Evolutionary conservation across 1,140 invertebrate species (phyloP).

Genomic region (Lepidurus arcticus): DNA sequence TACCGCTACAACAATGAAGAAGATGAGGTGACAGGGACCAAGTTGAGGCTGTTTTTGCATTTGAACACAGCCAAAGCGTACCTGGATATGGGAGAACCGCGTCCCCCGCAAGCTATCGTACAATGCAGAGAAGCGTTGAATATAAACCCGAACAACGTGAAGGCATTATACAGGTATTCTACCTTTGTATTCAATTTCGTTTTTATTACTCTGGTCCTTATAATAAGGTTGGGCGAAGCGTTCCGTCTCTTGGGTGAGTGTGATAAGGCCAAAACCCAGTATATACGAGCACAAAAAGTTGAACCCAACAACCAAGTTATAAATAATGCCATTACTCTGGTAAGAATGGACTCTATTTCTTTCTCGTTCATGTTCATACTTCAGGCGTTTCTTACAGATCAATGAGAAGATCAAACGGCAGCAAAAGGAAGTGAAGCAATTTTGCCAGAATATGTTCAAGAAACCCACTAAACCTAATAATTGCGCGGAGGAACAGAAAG

Average conservation of each 20-base stretch:
- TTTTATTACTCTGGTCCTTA: not conserved
- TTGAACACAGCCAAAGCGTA: not conserved
- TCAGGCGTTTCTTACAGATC: not conserved
- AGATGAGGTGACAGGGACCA: not conserved
- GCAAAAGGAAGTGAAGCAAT: not conserved
- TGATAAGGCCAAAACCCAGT: not conserved
- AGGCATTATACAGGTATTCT: not conserved
- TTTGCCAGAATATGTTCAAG: not conserved
- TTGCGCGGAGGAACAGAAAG: not conserved
- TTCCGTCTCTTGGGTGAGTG: not conserved
- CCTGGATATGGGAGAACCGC: slow-evolving; percentile 8
- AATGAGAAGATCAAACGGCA: not conserved
- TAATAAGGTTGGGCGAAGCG: not conserved
- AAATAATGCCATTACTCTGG: not conserved
- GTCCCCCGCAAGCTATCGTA: not conserved
- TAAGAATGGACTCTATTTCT: not conserved
- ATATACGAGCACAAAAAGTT: not conserved
- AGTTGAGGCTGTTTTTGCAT: not conserved
- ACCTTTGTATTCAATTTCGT: not conserved
- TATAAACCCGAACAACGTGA: not conserved
- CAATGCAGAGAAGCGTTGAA: not conserved
- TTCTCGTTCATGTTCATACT: not conserved
- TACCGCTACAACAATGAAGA: not conserved
- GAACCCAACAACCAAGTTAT: not conserved
- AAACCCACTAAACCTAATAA: not conserved